Evolutionary conservation across 1,140 invertebrate genomes (phyloP), one percentile per base, ranked within the genome.

Genomic region (Popillia japonica): DNA sequence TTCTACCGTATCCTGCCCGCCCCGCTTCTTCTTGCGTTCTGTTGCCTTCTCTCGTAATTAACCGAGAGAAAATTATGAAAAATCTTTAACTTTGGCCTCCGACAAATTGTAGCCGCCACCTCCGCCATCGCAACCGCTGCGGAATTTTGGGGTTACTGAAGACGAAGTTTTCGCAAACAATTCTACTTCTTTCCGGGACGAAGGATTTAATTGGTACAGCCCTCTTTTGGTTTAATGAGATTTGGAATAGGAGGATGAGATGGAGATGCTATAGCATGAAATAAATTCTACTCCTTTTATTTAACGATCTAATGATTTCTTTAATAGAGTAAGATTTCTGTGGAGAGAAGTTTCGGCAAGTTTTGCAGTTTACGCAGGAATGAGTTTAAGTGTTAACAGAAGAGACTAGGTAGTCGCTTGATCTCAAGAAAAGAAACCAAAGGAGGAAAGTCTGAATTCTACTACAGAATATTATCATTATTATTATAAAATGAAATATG

Each of bases 31-130:
- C 11, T 64, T 20, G 23, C n/a, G 61, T 48, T 23, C 17, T 27
- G 61, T 64, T 27, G 23, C 61, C 61, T 27, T 27, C 61, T 23
- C 44, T 64, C 61, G 17, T 64, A 64, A 64, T 64, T 64, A 64
- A 64, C 61, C 61, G 61, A 27, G 22, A 20, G 17, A 64, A 64
- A 64, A 64, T 64, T 64, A 64, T 64, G 61, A 64, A 64, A 64
- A 64, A 64, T 64, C 61, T 64, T 64, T 64, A 64, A 22, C 61
- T 64, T 64, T 64, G 61, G 20, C 17, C 61, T n/a, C n/a, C 20
- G 61, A 64, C 61, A 64, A 64, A 64, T 64, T 64, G 61, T 64
- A 64, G 23, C 61, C n/a, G 23, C 61, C 61, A 20, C 61, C 61
- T 7, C 17, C 61, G 11, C 17, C 10, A 20, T 11, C 10, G 23